These are phyloP conservation scores for Danaus melanippus DNA, from an alignment of 1,140 invertebrate genomes.

Conservation along the genomic window DNA sequence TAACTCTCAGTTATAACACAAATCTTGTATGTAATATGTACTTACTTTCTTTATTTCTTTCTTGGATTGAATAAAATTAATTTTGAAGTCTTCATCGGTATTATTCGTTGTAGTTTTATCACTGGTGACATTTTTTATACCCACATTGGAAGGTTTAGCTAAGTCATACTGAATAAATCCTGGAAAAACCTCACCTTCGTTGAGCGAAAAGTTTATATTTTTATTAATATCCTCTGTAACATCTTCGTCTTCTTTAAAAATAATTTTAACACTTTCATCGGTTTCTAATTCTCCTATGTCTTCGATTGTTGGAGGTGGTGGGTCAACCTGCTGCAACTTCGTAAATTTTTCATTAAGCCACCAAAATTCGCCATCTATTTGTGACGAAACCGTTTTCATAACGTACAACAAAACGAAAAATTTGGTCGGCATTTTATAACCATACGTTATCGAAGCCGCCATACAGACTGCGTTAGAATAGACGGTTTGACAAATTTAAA, in stretches of 20 bases:
- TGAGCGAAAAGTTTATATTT: constrained; percentile 9
- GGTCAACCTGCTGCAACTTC: constrained; percentile 29
- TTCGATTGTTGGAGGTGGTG: constrained; percentile 39
- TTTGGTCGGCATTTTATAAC: constrained; percentile 29
- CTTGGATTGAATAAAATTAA: too few relatives aligned
- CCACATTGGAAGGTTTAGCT: too few relatives aligned
- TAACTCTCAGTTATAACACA: too few relatives aligned
- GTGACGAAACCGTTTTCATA: constrained; percentile 28
- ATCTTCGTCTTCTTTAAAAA: constrained; percentile 37
- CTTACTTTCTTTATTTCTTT: too few relatives aligned
- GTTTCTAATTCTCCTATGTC: constrained; percentile 49
- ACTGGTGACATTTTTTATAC: too few relatives aligned
- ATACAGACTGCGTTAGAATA: constrained; percentile 22
- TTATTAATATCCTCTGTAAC: constrained; percentile 1
- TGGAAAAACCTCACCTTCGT: constrained; percentile 9
- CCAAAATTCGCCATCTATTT: constrained; percentile 62
- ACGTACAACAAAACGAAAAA: constrained; percentile 25
- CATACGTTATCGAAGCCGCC: constrained; percentile 15
- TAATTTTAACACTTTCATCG: constrained; percentile 51
- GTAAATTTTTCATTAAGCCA: constrained; percentile 50
- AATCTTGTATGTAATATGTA: too few relatives aligned
- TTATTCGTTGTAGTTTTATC: too few relatives aligned
- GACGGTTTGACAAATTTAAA: constrained; percentile 31
- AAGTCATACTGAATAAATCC: too few relatives aligned
- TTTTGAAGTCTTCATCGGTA: too few relatives aligned